Percentiles rank a stretch among this genome's conserved stretches.
Conservation (phyloP, 2,113 vertebrate species). For the Anoura caudifer region DNA sequence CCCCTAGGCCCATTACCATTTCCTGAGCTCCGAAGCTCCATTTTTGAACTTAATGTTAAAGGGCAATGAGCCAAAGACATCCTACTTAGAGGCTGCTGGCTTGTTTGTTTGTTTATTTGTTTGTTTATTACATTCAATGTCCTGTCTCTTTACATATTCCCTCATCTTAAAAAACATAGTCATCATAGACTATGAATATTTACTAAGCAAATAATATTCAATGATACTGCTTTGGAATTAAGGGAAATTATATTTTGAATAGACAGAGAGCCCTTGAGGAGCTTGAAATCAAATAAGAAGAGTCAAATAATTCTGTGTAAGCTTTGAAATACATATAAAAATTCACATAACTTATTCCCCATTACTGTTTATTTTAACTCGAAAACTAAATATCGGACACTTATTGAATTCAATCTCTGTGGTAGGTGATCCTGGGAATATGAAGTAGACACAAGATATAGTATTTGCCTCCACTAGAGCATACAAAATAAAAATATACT, state of each 20-base stretch:
- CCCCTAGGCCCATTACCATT: not conserved
- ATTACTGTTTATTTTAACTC: not conserved
- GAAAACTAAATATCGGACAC: not conserved
- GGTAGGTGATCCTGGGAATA: not conserved
- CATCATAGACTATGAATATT: not conserved
- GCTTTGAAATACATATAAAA: not conserved
- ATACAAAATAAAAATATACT: not conserved
- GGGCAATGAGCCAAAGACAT: not conserved
- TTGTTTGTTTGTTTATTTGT: not conserved
- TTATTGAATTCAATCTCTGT: not conserved
- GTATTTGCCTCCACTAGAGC: not conserved
- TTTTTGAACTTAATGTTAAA: conserved; percentile 55
- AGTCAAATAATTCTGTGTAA: not conserved
- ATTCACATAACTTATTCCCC: not conserved
- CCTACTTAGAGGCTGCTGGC: not conserved
- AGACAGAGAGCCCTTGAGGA: not conserved
- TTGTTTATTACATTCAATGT: not conserved
- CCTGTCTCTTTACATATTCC: not conserved
- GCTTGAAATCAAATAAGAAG: not conserved
- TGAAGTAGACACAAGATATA: not conserved
- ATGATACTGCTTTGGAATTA: conserved; percentile 20
- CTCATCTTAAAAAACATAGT: not conserved
- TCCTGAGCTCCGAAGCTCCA: not conserved
- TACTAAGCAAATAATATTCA: conserved; percentile 4
- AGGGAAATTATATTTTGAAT: conserved; percentile 13